These are phyloP conservation scores for Chrysopilus asiliformis DNA, from an alignment of 2,888 invertebrate genomes.

Conservation along the genomic window DNA sequence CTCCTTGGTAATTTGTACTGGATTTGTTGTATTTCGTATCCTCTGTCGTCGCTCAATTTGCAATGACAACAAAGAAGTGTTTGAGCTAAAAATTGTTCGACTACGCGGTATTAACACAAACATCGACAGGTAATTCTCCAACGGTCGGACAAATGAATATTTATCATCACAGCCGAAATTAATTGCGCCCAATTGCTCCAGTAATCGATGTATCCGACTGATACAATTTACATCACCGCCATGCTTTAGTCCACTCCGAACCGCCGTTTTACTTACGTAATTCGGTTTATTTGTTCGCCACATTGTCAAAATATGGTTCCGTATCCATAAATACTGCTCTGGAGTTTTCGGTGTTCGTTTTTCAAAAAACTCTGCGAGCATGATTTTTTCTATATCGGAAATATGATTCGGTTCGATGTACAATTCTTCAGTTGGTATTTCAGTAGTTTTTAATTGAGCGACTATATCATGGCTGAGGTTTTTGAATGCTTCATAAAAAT, in stretches of 20 bases:
- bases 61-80: not conserved
- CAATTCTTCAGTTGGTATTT: conserved; percentile 37
- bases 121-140: conserved; percentile 12
- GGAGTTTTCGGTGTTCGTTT: conserved; percentile 41
- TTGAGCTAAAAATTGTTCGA: conserved; percentile 4
- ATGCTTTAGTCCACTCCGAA: conserved; percentile 42
- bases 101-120: conserved; percentile 11
- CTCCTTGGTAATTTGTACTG: too few relatives aligned
- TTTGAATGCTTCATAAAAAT: not conserved
- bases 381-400: conserved; percentile 40
- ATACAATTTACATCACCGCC: conserved; percentile 50
- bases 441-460: conserved; percentile 24
- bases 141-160: conserved; percentile 19
- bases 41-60: conserved; percentile 8
- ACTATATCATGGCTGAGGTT: conserved; percentile 14
- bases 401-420: conserved; percentile 31
- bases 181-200: conserved; percentile 49
- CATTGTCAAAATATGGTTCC: conserved; percentile 43
- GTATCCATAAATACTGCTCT: conserved; percentile 43
- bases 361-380: conserved; percentile 45
- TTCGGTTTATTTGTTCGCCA: conserved; percentile 42
- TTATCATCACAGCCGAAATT: conserved; percentile 46
- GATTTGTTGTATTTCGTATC: conserved; percentile 6
- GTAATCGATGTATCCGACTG: conserved; percentile 43
- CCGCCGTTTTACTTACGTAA: conserved; percentile 45